These are phyloP conservation scores for Ephestia elutella DNA, from an alignment of 1,140 invertebrate species.

Conservation along the genomic window DNA sequence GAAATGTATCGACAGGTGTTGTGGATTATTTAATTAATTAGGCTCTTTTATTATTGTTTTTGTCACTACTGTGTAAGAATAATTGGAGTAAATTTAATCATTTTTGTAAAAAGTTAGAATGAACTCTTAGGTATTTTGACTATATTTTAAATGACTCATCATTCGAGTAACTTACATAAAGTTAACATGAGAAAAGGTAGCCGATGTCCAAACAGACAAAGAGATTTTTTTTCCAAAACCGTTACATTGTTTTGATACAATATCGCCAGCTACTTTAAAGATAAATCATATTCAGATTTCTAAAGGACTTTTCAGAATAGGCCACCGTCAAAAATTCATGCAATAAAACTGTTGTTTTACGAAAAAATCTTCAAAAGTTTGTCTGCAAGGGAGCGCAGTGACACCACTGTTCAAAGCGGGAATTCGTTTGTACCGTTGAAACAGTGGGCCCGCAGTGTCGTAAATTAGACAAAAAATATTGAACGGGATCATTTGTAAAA, in stretches of 20 bases:
- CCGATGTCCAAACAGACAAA: not conserved
- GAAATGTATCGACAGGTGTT: no score
- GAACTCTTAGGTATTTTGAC: not conserved
- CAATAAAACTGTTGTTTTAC: constrained; percentile 58
- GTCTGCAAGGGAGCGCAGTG: constrained; percentile 17
- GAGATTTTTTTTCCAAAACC: constrained; percentile 4
- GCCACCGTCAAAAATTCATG: constrained; percentile 54
- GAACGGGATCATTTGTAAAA: constrained; percentile 64
- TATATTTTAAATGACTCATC: not conserved
- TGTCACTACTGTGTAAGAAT: no score
- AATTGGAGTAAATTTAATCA: no score
- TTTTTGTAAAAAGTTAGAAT: no score
- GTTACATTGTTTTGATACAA: constrained; percentile 32
- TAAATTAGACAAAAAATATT: constrained; percentile 44
- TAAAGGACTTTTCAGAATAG: constrained; percentile 47
- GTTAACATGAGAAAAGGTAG: not conserved
- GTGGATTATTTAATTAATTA: no score
- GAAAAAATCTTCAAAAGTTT: constrained; percentile 46
- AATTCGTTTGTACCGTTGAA: constrained; percentile 32
- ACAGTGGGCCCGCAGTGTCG: constrained; percentile 37
- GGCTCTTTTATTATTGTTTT: no score
- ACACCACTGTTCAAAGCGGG: constrained; percentile 35
- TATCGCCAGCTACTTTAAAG: constrained; percentile 47
- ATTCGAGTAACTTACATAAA: not conserved
- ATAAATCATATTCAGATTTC: constrained; percentile 33